phyloP scores from a whole-genome alignment of 2,888 invertebrate species.

The Palloptera scutellata region DNA sequence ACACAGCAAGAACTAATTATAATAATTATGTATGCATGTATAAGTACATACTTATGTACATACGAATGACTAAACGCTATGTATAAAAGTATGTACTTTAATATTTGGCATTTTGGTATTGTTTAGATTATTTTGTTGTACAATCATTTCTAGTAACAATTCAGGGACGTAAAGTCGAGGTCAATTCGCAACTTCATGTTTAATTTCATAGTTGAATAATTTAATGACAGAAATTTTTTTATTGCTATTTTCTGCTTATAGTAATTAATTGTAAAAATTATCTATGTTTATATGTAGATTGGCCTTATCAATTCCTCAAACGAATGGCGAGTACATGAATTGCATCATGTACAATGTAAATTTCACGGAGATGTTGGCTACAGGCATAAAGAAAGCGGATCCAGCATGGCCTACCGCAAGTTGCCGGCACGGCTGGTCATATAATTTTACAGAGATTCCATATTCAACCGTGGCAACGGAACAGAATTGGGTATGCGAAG shows the following conservation, averaged over 20 bases:
- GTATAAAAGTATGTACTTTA: too few species aligned
- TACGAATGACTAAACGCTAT: too few species aligned
- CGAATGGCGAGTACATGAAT: conserved; percentile 70
- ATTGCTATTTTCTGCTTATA: not conserved
- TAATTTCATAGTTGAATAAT: conserved; percentile 5
- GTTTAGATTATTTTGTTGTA: too few species aligned
- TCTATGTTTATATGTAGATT: conserved; percentile 67
- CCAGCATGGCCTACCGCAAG: conserved; percentile 74
- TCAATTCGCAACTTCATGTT: not conserved
- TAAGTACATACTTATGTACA: too few species aligned
- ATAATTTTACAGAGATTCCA: conserved; percentile 81
- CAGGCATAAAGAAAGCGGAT: conserved; percentile 71
- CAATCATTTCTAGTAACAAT: too few species aligned
- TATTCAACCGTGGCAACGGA: conserved; percentile 86
- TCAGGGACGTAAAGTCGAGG: too few species aligned
- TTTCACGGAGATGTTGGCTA: conserved; percentile 70
- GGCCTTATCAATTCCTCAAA: conserved; percentile 75
- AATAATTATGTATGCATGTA: too few species aligned
- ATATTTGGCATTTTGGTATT: too few species aligned
- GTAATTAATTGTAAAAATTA: not conserved
- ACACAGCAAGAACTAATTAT: too few species aligned
- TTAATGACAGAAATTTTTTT: not conserved
- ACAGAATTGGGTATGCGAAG: conserved; percentile 87
- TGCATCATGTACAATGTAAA: conserved; percentile 83
- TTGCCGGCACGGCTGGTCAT: conserved; percentile 83